Evolutionary conservation across 1,140 invertebrate genomes (phyloP).

Genomic region (Aphelinus atriplicis): DNA sequence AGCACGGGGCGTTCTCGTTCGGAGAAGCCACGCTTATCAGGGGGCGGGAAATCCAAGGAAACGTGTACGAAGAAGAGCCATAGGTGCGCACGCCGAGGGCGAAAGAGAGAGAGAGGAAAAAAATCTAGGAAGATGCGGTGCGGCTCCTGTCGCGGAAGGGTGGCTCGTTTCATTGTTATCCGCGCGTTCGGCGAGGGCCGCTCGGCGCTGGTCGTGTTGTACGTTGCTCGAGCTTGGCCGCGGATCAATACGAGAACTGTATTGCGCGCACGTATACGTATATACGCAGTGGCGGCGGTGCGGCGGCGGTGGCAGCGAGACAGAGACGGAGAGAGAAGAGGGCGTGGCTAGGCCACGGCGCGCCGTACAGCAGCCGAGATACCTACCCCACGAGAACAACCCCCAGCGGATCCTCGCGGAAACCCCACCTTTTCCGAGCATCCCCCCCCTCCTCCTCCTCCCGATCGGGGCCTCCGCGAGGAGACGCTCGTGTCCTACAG

Average conservation of each 20-base stretch:
- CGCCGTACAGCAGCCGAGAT: conserved; percentile 60
- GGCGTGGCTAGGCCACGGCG: conserved; percentile 56
- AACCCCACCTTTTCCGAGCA: conserved; percentile 49
- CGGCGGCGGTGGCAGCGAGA: no score
- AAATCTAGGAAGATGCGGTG: no score
- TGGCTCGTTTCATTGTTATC: no score
- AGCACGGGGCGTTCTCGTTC: no score
- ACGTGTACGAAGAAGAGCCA: no score
- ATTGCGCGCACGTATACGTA: conserved; percentile 1
- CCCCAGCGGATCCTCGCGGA: conserved; percentile 36
- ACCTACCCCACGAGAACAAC: conserved; percentile 48
- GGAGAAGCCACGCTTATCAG: no score
- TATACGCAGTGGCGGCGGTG: background rate
- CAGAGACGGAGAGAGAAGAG: conserved; percentile 43
- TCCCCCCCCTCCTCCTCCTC: background rate
- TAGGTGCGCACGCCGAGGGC: no score
- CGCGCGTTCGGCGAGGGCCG: background rate
- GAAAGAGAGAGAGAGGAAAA: no score
- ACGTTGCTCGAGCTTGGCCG: conserved; percentile 55
- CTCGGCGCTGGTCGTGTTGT: background rate
- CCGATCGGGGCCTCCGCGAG: no score
- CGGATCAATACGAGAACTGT: conserved; percentile 60
- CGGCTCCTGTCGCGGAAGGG: no score
- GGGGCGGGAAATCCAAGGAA: no score
- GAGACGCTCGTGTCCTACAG: no score